phyloP scores from a whole-genome alignment of 2,797 vertebrate species.

The Acridotheres tristis region DNA sequence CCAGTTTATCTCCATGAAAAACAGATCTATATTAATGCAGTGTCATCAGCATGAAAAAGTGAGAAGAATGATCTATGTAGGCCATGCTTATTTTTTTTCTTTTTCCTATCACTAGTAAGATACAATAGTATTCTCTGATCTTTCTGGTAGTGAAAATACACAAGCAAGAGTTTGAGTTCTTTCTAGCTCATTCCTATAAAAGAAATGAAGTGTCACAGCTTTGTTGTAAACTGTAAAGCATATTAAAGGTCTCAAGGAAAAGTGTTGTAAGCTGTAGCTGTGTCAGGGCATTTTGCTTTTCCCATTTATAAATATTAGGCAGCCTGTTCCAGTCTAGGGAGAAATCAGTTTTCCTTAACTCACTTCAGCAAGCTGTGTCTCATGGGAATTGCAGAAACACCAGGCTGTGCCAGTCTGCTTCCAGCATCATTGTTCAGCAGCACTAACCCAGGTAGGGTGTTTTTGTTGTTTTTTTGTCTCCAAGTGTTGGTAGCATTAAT shows the following conservation, averaged over 20 bases:
- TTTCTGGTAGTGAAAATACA: neutral
- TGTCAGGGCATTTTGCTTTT: neutral
- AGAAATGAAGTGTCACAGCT: neutral
- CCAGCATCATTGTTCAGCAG: conserved; percentile 92
- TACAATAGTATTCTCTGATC: neutral
- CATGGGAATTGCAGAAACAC: conserved; percentile 89
- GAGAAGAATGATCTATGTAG: neutral
- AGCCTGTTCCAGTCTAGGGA: neutral
- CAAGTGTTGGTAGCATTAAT: neutral
- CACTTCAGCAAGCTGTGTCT: conserved; percentile 85
- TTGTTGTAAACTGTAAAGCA: neutral
- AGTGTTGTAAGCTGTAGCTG: neutral
- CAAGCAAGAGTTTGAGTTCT: neutral
- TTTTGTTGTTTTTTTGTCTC: neutral
- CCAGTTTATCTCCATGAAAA: neutral
- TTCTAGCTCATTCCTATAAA: neutral
- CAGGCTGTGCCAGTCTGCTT: conserved; percentile 92
- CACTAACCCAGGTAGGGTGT: conserved; percentile 83
- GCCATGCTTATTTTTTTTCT: neutral
- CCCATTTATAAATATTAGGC: neutral
- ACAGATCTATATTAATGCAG: neutral
- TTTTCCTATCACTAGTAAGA: neutral
- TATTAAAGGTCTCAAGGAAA: neutral
- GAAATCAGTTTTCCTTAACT: conserved; percentile 67
- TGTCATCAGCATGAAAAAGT: neutral